Base-by-base conservation (phyloP, 2,888 invertebrate genomes). In the Eupeodes latifasciatus region DNA sequence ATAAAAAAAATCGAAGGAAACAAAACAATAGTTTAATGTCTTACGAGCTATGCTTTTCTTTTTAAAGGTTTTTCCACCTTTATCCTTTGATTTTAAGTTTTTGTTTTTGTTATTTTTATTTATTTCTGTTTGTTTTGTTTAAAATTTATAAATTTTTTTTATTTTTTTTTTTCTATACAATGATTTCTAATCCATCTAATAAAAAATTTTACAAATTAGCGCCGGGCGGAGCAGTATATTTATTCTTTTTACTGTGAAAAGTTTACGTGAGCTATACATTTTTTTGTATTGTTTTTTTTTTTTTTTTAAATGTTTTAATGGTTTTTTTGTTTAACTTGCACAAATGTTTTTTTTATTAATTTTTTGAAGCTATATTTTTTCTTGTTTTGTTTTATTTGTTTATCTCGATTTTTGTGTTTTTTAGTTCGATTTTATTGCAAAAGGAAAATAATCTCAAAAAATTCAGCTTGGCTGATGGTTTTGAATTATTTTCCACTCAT, bases 221-320 rank as follows among this genome's bases (percentile, higher is more conserved):
- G 85, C 72, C 88, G 88, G 85, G 88, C 88, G 85, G 88, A 88
- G 84, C 81, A 74, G 72, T 72, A 72, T 72, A 59, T 86, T 51
- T 67, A 64, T 59, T 76, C 27, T 71, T 72, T 83, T 66, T 57
- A 82, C 69, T 62, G 82, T 82, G 69, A 75, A 78, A 64, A 64
- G 71, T 51, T 57, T 67, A 69, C 74, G 51, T 79, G 81, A 79
- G 75, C 77, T 77, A 51, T 74, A 77, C 67, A 51, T 47, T 62
- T 61, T n/a, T 40, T 27, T 27, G 27, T 27, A 27, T 27, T 27
- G 27, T 27, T 27, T 27, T 27, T 27, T 27, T 27, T 27, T 27
- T 27, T 27, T 27, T 3, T 27, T 3, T 3, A 27, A 27, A 27
- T 27, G 27, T 27, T 27, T 27, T 27, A 27, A 27, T 27, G 27